These are phyloP conservation scores for Loriculus beryllinus DNA, from an alignment of 2,797 vertebrate genomes.

Conservation along the genomic window DNA sequence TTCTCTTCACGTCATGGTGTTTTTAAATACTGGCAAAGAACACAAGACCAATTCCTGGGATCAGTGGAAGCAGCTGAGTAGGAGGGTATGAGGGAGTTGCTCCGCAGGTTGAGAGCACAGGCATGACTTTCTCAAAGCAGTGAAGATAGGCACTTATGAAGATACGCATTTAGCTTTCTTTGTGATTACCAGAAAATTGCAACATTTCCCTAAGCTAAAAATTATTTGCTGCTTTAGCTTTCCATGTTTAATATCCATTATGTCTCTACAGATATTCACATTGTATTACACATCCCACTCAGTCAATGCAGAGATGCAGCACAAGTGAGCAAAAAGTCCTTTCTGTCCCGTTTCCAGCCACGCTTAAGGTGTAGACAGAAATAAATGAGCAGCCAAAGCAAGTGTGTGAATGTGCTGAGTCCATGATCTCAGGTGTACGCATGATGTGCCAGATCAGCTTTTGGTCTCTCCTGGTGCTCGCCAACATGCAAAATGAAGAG, in stretches of 20 bases:
- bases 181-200: background rate
- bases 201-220: background rate
- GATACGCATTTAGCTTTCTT: background rate
- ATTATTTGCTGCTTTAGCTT: background rate
- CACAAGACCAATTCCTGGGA: background rate
- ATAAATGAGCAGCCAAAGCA: background rate
- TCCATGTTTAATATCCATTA: background rate
- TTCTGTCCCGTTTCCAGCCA: background rate
- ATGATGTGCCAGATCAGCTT: background rate
- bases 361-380: background rate
- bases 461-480: rapidly evolving
- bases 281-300: background rate
- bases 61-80: background rate
- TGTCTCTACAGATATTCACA: background rate
- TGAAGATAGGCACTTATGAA: background rate
- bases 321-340: background rate
- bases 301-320: background rate
- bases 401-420: background rate
- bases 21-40: background rate
- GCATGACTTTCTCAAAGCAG: background rate
- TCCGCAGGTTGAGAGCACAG: slow-evolving; percentile 22
- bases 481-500: background rate
- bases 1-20: background rate
- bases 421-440: rapidly evolving
- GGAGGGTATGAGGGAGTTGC: background rate